Percentiles rank a stretch among this genome's conserved stretches.
Evolutionary conservation across 2,113 vertebrate species (phyloP).

Genomic region (Charadrius vociferus): DNA sequence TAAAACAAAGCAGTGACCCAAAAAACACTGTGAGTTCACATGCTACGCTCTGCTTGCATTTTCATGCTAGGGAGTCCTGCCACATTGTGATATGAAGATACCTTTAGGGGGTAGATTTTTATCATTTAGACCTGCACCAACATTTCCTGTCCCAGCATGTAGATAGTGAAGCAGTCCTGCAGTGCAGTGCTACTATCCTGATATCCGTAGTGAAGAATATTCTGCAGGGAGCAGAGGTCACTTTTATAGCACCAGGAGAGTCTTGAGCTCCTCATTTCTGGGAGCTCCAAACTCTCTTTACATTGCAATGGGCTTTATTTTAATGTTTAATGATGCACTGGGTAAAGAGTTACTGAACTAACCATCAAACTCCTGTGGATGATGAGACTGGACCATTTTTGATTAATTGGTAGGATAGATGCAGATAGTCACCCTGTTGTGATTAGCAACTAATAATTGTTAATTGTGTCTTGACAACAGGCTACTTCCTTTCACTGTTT

Average conservation of each 20-base stretch:
- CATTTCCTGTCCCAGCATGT: background rate
- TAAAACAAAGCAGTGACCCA: background rate
- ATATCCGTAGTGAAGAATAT: background rate
- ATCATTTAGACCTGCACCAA: background rate
- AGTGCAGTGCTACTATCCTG: background rate
- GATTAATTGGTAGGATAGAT: background rate
- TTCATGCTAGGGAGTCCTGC: background rate
- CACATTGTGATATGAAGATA: background rate
- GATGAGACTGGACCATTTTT: background rate
- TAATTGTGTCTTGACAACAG: background rate
- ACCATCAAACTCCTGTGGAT: background rate
- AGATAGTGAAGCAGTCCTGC: background rate
- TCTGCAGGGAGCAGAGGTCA: background rate
- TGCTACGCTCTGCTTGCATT: background rate
- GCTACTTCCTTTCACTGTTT: background rate
- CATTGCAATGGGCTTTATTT: background rate
- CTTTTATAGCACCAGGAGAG: background rate
- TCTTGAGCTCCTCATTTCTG: background rate
- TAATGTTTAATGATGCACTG: background rate
- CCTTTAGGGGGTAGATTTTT: background rate
- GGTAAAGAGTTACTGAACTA: background rate
- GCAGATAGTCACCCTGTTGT: background rate
- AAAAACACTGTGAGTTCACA: background rate
- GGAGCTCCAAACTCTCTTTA: background rate
- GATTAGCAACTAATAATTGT: background rate